Evolutionary conservation across 37 sponge, comb jelly and placozoan genomes (phyloP), one percentile per base, ranked within the genome.

Genomic region (Ianthella basta): DNA sequence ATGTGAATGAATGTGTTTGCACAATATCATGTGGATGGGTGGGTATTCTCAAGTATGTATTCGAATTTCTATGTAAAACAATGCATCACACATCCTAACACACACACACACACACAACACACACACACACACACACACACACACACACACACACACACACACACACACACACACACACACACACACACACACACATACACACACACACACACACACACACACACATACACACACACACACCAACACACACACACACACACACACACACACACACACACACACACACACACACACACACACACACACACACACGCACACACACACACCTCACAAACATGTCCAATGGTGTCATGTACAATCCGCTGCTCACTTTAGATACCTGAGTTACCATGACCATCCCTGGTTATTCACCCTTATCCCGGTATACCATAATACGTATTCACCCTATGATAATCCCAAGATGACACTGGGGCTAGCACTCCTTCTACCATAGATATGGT

Each of bases 141-240:
- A 64, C 66, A 64, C 23, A 64, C 66, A 64, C 66, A 64, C 66
- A 16, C 66, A 16, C 66, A 16, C 66, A 16, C 23, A 30, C 23
- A 64, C 66, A 64, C 66, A 64, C 66, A 64, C 66, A 64, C 66
- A 64, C n/a, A 16, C n/a, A 64, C 66, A 64, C 66, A 64, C 66
- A 64, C 66, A 64, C 66, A 64, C 66, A 64, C 66, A 64, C 66
- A 64, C 66, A 64, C 66, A 64, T 30, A 64, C 66, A 64, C 66
- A 64, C 66, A 64, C 66, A 64, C 66, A 64, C 66, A 64, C 66
- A 64, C 66, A 64, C 66, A 64, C 66, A 64, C 66, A 64, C 66
- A 64, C 66, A 64, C 66, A 64, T 30, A 64, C 66, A 64, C n/a
- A n/a, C n/a, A n/a, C n/a, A n/a, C n/a, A n/a, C 66, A 64, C 66